Conservation (phyloP, 30 jellyfish, hydroid and myxozoan species). For the Hydra vulgaris region DNA sequence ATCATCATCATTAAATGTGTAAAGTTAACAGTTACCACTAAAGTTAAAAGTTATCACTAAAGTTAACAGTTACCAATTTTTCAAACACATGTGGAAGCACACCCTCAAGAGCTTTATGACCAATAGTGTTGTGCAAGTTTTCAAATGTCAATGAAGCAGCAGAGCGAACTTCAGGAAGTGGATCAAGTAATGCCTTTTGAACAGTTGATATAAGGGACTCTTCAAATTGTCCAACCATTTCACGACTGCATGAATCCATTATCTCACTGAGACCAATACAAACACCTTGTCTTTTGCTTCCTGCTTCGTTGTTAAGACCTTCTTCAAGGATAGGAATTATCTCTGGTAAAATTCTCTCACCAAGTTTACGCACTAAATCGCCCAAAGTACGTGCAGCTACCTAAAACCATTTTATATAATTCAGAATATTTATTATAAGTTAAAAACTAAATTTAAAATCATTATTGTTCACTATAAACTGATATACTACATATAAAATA, state of each 20-base stretch:
- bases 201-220: slow-evolving; percentile 73
- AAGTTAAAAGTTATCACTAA: too few species aligned
- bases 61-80: slow-evolving; percentile 49
- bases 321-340: slow-evolving; percentile 83
- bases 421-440: background rate
- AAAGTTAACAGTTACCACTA: too few species aligned
- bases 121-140: slow-evolving; percentile 67
- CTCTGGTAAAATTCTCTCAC: slow-evolving; percentile 92
- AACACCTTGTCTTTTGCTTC: slow-evolving; percentile 92
- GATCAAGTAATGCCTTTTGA: slow-evolving; percentile 74
- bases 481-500: background rate
- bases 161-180: slow-evolving; percentile 69
- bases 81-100: slow-evolving; percentile 64
- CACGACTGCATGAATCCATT: slow-evolving; percentile 86
- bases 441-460: background rate
- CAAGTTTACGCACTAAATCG: slow-evolving; percentile 94
- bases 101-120: slow-evolving; percentile 86
- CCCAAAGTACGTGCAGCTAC: slow-evolving; percentile 97
- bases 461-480: background rate
- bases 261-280: slow-evolving; percentile 96
- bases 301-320: slow-evolving; percentile 74
- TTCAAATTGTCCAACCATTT: slow-evolving; percentile 92
- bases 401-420: too few species aligned
- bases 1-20: too few species aligned
- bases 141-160: slow-evolving; percentile 91